Percentiles rank a stretch among this genome's conserved stretches.
These are phyloP conservation scores for Pogonophryne albipinna DNA, from an alignment of 2,797 vertebrate genomes.

Conservation along the genomic window DNA sequence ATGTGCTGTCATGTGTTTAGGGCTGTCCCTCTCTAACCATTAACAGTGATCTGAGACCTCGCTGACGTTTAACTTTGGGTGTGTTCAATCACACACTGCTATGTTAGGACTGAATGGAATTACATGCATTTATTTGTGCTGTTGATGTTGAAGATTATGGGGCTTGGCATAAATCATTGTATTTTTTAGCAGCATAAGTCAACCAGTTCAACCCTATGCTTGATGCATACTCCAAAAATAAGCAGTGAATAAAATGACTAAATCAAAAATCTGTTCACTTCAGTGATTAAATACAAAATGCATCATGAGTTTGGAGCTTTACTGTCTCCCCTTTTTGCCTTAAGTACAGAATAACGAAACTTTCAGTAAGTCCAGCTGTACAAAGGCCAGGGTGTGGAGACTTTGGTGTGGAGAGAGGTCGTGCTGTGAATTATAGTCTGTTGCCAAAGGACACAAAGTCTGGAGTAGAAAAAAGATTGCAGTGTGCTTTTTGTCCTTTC, in stretches of 20 bases:
- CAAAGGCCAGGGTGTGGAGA: background rate
- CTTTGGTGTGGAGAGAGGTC: background rate
- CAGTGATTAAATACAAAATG: background rate
- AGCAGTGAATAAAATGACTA: background rate
- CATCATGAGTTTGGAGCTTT: background rate
- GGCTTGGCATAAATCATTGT: background rate
- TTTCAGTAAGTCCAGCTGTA: conserved; percentile 2
- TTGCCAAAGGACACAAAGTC: conserved; percentile 9
- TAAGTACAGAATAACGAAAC: conserved; percentile 2
- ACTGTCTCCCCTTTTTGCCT: background rate
- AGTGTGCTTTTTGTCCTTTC: background rate
- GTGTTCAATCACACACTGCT: background rate
- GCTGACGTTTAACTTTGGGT: background rate
- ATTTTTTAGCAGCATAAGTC: background rate
- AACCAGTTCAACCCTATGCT: too few species aligned
- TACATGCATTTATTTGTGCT: background rate
- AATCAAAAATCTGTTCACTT: background rate
- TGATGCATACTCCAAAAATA: background rate
- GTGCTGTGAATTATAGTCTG: conserved; percentile 6
- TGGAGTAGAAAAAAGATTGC: background rate
- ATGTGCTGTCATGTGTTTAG: conserved; percentile 9
- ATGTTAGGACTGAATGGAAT: background rate
- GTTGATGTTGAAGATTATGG: background rate
- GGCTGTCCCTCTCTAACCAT: conserved; percentile 5
- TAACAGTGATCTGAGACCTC: conserved; percentile 9